These are phyloP conservation scores for Rhyacophila brunnea DNA, from an alignment of 1,140 invertebrate genomes.

Conservation along the genomic window DNA sequence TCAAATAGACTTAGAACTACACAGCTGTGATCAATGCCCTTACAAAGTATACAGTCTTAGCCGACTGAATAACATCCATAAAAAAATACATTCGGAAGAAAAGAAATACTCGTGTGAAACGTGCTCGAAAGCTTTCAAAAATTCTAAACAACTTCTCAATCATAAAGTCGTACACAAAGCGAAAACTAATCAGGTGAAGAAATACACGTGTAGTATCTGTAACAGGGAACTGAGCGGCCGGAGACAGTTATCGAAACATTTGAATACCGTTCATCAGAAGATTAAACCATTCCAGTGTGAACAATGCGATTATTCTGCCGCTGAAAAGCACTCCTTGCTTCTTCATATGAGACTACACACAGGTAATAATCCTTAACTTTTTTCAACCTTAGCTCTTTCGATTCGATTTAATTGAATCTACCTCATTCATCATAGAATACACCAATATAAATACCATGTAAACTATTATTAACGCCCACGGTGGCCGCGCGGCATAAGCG, in stretches of 20 bases:
- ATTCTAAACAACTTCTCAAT: constrained; percentile 69
- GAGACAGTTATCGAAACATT: constrained; percentile 61
- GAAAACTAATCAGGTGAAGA: constrained; percentile 39
- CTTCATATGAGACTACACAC: constrained; percentile 76
- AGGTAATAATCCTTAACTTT: too few relatives aligned
- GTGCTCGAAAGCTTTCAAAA: constrained; percentile 77
- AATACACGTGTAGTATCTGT: constrained; percentile 59
- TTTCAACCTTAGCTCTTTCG: too few relatives aligned
- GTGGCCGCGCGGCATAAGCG: too few relatives aligned
- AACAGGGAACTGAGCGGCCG: constrained; percentile 59
- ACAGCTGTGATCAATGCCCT: constrained; percentile 63
- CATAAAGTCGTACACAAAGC: constrained; percentile 62
- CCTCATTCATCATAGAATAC: too few relatives aligned
- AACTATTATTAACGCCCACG: too few relatives aligned
- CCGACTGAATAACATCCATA: constrained; percentile 66
- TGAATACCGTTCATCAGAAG: constrained; percentile 66
- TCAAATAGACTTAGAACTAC: constrained; percentile 73
- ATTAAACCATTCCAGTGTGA: constrained; percentile 68
- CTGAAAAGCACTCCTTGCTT: constrained; percentile 62
- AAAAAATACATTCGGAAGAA: constrained; percentile 65
- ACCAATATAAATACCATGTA: too few relatives aligned
- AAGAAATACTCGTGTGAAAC: constrained; percentile 62
- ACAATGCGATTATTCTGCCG: constrained; percentile 68
- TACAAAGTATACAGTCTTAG: constrained; percentile 66
- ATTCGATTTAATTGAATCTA: too few relatives aligned